Conservation (phyloP, 2,113 vertebrate genomes). For the Heterocephalus glaber region DNA sequence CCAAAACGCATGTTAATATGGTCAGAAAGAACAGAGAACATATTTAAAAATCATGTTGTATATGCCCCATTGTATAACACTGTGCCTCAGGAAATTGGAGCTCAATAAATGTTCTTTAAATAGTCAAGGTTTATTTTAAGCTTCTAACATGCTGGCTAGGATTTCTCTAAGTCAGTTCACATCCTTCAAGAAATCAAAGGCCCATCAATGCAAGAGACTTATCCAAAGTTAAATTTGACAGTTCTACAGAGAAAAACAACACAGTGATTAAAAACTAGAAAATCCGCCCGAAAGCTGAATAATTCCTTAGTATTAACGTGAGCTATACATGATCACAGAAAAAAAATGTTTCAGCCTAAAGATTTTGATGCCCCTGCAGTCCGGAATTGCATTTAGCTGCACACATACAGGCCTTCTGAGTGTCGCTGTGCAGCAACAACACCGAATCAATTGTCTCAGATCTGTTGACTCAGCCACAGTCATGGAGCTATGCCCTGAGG, state of each 20-base stretch:
- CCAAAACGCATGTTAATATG: neutral
- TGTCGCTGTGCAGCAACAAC: neutral
- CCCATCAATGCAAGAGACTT: constrained; percentile 16
- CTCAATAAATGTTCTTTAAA: constrained; percentile 37
- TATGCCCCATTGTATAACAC: neutral
- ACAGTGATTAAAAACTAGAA: neutral
- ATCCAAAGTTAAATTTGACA: constrained; percentile 18
- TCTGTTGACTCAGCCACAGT: neutral
- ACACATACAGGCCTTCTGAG: rapidly evolving
- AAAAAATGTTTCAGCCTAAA: neutral
- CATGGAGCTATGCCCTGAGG: neutral
- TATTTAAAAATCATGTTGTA: neutral
- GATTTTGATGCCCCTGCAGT: neutral
- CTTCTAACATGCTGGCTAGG: neutral
- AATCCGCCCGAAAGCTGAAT: neutral
- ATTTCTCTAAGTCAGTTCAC: constrained; percentile 54
- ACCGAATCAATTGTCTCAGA: neutral
- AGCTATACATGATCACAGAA: neutral
- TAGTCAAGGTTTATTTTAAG: constrained; percentile 48
- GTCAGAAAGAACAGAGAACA: constrained; percentile 31
- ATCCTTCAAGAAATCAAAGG: constrained; percentile 44
- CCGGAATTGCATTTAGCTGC: neutral
- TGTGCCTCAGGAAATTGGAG: constrained; percentile 3
- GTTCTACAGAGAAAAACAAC: constrained; percentile 30
- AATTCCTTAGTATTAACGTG: neutral